A percentile compares a stretch with the other conserved stretches of the same genome.
Evolutionary conservation across 1,140 invertebrate genomes (phyloP).

Genomic region (Onthophagus taurus): DNA sequence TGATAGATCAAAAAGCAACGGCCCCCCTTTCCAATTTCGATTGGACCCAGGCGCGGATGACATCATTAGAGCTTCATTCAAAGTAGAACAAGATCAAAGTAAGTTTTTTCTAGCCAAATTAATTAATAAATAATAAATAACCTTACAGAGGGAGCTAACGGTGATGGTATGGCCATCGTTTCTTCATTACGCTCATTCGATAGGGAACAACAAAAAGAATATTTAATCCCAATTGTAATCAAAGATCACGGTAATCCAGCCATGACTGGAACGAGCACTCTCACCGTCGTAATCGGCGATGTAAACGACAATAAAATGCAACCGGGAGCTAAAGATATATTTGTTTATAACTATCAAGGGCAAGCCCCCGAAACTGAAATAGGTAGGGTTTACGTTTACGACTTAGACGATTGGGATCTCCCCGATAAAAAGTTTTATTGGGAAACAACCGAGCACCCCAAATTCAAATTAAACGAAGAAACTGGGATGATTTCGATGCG

Average conservation of each 20-base stretch:
- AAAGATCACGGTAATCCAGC: slow-evolving; percentile 81
- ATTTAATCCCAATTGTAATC: slow-evolving; percentile 87
- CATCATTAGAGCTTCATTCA: slow-evolving; percentile 84
- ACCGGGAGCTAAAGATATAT: slow-evolving; percentile 90
- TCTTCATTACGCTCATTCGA: slow-evolving; percentile 86
- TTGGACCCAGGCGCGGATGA: slow-evolving; percentile 88
- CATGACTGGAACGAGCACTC: slow-evolving; percentile 89
- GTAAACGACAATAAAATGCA: slow-evolving; percentile 97
- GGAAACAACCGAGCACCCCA: slow-evolving; percentile 70
- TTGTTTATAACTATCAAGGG: slow-evolving; percentile 93
- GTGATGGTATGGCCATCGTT: slow-evolving; percentile 91
- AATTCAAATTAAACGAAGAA: slow-evolving; percentile 81
- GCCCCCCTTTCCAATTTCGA: slow-evolving; percentile 88
- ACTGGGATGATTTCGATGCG: slow-evolving; percentile 93
- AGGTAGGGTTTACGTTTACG: slow-evolving; percentile 90
- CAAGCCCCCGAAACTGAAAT: slow-evolving; percentile 87
- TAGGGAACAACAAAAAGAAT: slow-evolving; percentile 91
- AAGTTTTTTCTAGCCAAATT: slow-evolving; percentile 34
- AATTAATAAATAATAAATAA: background rate
- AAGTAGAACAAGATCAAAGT: slow-evolving; percentile 91
- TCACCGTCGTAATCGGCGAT: slow-evolving; percentile 92
- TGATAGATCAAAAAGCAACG: slow-evolving; percentile 87
- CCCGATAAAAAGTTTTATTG: slow-evolving; percentile 95
- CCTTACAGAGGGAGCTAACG: slow-evolving; percentile 77
- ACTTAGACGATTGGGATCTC: slow-evolving; percentile 95